phyloP scores from a whole-genome alignment of 37 sponge, comb jelly and placozoan genomes.

The Tethya wilhelma region DNA sequence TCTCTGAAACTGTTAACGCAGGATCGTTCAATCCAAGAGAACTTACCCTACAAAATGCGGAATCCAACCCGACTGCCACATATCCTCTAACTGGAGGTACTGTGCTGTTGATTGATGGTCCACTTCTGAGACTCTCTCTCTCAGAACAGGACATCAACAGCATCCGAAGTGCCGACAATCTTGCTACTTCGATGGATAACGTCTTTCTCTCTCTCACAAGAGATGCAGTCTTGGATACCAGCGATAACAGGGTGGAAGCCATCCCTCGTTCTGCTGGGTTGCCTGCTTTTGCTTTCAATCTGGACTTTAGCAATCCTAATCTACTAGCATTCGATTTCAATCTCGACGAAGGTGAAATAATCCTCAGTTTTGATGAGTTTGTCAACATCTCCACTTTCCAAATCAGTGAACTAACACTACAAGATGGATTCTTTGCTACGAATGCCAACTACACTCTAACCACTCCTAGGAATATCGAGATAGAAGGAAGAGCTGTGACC shows the following conservation, averaged over 20 bases:
- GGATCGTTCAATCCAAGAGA: conserved; percentile 47
- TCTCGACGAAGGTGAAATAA: conserved; percentile 42
- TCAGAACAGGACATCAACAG: conserved; percentile 50
- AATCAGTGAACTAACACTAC: conserved; percentile 59
- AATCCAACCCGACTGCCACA: conserved; percentile 33
- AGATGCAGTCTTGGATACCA: conserved; percentile 63
- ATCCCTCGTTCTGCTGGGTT: conserved; percentile 35
- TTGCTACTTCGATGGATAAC: conserved; percentile 55
- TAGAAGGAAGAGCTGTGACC: conserved; percentile 29
- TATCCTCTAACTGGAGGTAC: conserved; percentile 68
- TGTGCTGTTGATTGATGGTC: conserved; percentile 23
- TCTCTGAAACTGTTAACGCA: conserved; percentile 80
- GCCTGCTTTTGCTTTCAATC: conserved; percentile 42
- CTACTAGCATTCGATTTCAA: conserved; percentile 69
- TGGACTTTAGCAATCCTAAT: conserved; percentile 74
- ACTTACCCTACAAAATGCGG: conserved; percentile 64
- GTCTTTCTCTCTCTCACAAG: conserved; percentile 55
- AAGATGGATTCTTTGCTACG: conserved; percentile 50
- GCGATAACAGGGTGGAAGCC: conserved; percentile 56
- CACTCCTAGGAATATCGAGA: conserved; percentile 5
- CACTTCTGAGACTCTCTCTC: conserved; percentile 46
- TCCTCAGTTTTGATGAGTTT: conserved; percentile 84
- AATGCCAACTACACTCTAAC: conserved; percentile 55
- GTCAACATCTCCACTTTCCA: conserved; percentile 67
- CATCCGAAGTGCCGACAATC: conserved; percentile 30